A percentile compares a stretch with the other conserved stretches of the same genome.
Evolutionary conservation across 1,140 invertebrate species (phyloP).

Genomic region (Heliconius eleuchia): DNA sequence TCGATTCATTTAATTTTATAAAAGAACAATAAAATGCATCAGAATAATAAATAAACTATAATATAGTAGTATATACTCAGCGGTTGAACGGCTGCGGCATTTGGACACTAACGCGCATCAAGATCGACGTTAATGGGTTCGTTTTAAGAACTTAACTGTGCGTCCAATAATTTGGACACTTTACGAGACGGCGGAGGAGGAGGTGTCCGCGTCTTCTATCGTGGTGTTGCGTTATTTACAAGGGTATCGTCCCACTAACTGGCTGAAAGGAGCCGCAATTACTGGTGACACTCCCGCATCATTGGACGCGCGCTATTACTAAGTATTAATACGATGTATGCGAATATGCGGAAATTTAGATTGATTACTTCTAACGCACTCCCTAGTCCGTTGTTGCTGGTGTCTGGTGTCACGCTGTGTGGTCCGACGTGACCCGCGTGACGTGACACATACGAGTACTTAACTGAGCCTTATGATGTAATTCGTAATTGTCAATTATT

Average conservation of each 20-base stretch:
- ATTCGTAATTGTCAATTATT: too few species aligned
- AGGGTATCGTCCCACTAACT: neutral
- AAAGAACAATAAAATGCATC: neutral
- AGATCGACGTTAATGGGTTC: neutral
- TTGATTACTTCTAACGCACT: conserved; percentile 11
- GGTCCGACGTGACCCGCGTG: neutral
- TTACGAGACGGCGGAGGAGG: neutral
- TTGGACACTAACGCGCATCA: neutral
- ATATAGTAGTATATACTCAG: neutral
- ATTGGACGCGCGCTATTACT: too few species aligned
- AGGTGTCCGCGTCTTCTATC: neutral
- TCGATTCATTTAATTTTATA: too few species aligned
- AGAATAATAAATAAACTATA: neutral
- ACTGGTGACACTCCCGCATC: conserved; percentile 1
- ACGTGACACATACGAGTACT: neutral
- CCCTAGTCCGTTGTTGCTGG: neutral
- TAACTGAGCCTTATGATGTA: neutral
- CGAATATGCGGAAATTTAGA: conserved; percentile 29
- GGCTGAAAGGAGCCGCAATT: conserved; percentile 14
- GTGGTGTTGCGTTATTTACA: neutral
- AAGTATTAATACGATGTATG: too few species aligned
- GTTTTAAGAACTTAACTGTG: neutral
- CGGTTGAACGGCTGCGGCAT: neutral
- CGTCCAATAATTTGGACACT: neutral
- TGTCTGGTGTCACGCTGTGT: neutral